Percentiles rank a stretch among this genome's conserved stretches.
phyloP scores from a whole-genome alignment of 1,140 invertebrate species.

The Ips nitidus region DNA sequence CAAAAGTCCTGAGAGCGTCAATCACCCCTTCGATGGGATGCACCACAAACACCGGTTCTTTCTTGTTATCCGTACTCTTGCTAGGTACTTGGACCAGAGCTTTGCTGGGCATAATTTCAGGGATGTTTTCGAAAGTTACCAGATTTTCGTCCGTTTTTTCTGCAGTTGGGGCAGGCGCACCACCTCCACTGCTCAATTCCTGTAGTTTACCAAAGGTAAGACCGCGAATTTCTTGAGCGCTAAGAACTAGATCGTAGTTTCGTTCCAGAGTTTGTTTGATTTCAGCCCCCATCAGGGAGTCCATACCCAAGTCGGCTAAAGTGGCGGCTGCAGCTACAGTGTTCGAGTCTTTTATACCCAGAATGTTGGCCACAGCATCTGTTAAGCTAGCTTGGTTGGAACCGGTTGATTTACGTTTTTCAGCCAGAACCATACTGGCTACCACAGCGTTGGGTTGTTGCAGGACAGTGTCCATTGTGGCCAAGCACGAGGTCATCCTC shows the following conservation, averaged over 20 bases:
- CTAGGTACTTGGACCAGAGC: constrained; percentile 63
- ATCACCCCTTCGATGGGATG: constrained; percentile 93
- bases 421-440: constrained; percentile 79
- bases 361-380: constrained; percentile 78
- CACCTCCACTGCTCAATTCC: constrained; percentile 61
- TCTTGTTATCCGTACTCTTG: constrained; percentile 48
- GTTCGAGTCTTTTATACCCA: constrained; percentile 83
- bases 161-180: constrained; percentile 41
- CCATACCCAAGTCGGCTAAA: constrained; percentile 92
- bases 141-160: constrained; percentile 44
- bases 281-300: constrained; percentile 97
- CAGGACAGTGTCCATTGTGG: constrained; percentile 84
- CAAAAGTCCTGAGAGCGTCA: constrained; percentile 67
- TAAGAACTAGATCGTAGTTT: constrained; percentile 86
- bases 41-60: constrained; percentile 57
- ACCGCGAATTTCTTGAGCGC: constrained; percentile 83
- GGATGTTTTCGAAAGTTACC: constrained; percentile 55
- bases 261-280: constrained; percentile 95
- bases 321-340: constrained; percentile 72
- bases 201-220: constrained; percentile 75
- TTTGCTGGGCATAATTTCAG: constrained; percentile 66
- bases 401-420: constrained; percentile 63
- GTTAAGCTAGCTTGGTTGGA: constrained; percentile 61
- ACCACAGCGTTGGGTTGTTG: constrained; percentile 85
- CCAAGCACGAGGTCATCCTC: constrained; percentile 84